Percentiles rank a stretch among this genome's conserved stretches.
Evolutionary conservation across 2,888 invertebrate genomes (phyloP).

Genomic region (Uropetala carovei): DNA sequence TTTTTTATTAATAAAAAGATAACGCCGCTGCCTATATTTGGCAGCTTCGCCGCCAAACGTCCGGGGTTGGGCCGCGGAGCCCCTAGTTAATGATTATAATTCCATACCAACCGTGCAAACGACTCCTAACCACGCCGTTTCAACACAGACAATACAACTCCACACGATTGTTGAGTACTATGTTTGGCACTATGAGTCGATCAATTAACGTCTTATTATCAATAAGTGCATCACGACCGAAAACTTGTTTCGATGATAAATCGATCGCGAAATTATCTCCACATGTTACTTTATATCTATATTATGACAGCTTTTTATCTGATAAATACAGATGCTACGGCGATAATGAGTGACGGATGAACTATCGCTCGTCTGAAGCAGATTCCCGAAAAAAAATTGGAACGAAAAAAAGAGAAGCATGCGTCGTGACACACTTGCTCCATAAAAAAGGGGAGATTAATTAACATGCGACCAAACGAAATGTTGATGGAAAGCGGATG

Average conservation of each 20-base stretch:
- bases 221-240: neutral
- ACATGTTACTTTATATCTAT: slow-evolving; percentile 3
- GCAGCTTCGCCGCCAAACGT: no score
- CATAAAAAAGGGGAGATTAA: neutral
- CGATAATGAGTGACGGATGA: slow-evolving; percentile 45
- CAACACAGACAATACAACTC: no score
- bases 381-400: neutral
- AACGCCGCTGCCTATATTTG: no score
- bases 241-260: neutral
- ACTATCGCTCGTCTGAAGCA: neutral
- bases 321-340: slow-evolving; percentile 15
- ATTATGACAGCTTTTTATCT: slow-evolving; percentile 24
- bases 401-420: neutral
- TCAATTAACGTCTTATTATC: neutral
- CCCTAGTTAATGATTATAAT: no score
- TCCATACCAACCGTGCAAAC: no score
- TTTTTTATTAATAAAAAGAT: no score
- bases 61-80: no score
- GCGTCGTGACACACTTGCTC: neutral
- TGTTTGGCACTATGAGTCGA: neutral
- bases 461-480: neutral
- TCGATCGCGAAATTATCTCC: neutral
- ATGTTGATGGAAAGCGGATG: neutral
- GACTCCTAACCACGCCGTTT: no score
- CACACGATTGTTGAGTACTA: no score